Evolutionary conservation across 2,888 invertebrate genomes (phyloP).

Genomic region (Iselma pallidipennis): DNA sequence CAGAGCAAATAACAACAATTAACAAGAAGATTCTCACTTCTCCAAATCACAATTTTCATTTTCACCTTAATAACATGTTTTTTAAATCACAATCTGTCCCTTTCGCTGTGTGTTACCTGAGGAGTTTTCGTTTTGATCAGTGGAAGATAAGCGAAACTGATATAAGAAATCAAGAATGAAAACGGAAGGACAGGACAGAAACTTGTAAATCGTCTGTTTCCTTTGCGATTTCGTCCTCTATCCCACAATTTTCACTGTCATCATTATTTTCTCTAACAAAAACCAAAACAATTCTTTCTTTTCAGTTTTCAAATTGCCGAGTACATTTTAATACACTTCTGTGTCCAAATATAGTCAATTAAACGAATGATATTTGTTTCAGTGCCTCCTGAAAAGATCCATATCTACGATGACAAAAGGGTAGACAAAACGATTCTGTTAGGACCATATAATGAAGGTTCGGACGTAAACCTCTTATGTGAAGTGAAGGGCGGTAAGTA

Average conservation of each 20-base stretch:
- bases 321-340: no score
- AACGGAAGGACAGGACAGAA: not conserved
- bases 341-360: no score
- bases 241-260: constrained; percentile 44
- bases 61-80: not conserved
- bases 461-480: constrained; percentile 78
- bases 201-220: constrained; percentile 37
- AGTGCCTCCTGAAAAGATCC: constrained; percentile 83
- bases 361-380: constrained; percentile 54
- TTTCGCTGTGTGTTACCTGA: not conserved
- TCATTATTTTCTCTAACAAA: constrained; percentile 40
- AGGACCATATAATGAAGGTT: constrained; percentile 85
- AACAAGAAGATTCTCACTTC: not conserved
- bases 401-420: constrained; percentile 79
- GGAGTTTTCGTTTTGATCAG: not conserved
- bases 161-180: not conserved
- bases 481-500: constrained; percentile 80
- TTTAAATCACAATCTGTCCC: not conserved
- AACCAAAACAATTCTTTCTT: constrained; percentile 21
- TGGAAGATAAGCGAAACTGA: not conserved
- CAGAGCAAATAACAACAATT: not conserved
- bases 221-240: constrained; percentile 39
- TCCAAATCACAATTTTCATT: not conserved
- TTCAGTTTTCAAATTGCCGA: no score
- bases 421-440: constrained; percentile 75